Base-by-base conservation (phyloP, 2,888 invertebrate genomes). In the Heliconius hortense region DNA sequence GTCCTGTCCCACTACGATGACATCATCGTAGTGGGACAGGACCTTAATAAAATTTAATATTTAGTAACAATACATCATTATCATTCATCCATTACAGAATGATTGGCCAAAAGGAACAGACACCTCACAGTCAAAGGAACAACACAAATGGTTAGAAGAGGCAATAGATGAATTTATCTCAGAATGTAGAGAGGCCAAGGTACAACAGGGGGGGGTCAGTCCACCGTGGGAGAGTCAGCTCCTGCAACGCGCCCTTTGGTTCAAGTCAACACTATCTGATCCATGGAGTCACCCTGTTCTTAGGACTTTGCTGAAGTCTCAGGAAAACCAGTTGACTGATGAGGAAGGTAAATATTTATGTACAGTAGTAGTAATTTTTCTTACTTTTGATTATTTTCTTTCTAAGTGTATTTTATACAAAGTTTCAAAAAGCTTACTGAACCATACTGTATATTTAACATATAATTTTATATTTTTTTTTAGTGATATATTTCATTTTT, bases 241-340 rank as follows among this genome's bases (percentile, higher is more conserved):
- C 82, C 90, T 94, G 83, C 91, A 93, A 81, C 90, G 95, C 77
- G 95, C 94, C 74, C 90, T 93, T 83, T 95, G 95, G 95, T 95
- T 95, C 84, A 93, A 91, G 82, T 86, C 85, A 67, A 89, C 92
- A 74, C 88, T 95, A 78, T 86, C 87, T 68, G 93, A 94, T 80
- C 94, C 95, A 60, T 95, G 95, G 93, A 95, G 94, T 2, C 93
- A 94, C 82, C 93, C 94, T 43, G 93, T 95, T 75, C 92, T 96
- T 64, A 92, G 94, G 84, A 88, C 91, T 43, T 87, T 96, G 74
- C 90, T 95, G 79, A 92, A 95, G 82, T 91, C 95, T 75, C 93
- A 94, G 70, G 95, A 94, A 85, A 88, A 87, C 77, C 89, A 93
- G 79, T 92, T 94, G 67, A 84, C 82, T 5, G 88, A 93, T 76